Conservation (phyloP, 2,888 invertebrate species). For the Antheraea yamamai region DNA sequence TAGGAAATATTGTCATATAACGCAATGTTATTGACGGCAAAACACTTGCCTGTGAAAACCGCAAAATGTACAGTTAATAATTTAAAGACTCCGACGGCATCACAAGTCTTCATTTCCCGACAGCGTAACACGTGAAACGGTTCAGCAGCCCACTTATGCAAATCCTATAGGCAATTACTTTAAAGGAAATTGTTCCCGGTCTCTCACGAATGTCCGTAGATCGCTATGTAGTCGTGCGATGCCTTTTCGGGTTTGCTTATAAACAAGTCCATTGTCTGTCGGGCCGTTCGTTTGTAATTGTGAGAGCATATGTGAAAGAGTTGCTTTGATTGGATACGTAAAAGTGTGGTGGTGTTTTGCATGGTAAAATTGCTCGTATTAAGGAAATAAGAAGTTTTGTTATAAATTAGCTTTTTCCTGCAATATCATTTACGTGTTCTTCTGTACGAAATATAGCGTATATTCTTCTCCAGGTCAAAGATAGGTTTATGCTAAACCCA, state of each 20-base stretch:
- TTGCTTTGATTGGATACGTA: not conserved
- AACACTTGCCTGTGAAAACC: not conserved
- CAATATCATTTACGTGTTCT: not conserved
- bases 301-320: constrained; percentile 21
- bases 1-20: not conserved
- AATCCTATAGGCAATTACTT: constrained; percentile 70
- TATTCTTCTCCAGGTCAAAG: too few relatives aligned
- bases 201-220: constrained; percentile 39
- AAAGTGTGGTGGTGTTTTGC: not conserved
- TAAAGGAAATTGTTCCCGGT: constrained; percentile 62
- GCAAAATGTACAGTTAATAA: not conserved
- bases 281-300: constrained; percentile 24
- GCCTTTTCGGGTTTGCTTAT: constrained; percentile 46
- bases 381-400: not conserved
- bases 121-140: constrained; percentile 24
- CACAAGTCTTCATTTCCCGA: constrained; percentile 19
- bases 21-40: not conserved
- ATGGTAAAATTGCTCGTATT: not conserved
- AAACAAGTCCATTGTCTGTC: constrained; percentile 26
- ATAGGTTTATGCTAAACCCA: too few relatives aligned
- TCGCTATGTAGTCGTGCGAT: constrained; percentile 41
- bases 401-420: not conserved
- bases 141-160: constrained; percentile 57
- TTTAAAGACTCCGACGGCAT: constrained; percentile 11
- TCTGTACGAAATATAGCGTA: too few relatives aligned